Percentiles rank a stretch among this genome's conserved stretches.
phyloP scores from a whole-genome alignment of 2,888 invertebrate genomes.

The Chrysolina oricalcia region DNA sequence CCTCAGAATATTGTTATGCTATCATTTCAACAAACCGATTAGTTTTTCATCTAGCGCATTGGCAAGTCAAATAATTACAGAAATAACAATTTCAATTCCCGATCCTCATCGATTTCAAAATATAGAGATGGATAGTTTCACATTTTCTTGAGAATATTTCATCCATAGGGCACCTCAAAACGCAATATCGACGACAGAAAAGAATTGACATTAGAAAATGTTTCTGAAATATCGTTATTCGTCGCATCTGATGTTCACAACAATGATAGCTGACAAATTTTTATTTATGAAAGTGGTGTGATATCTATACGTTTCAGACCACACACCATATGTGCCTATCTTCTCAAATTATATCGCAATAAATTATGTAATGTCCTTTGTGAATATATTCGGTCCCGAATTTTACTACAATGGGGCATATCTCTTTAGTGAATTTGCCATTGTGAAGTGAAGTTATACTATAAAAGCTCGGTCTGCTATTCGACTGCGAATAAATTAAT shows the following conservation, averaged over 20 bases:
- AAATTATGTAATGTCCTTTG: slow-evolving; percentile 53
- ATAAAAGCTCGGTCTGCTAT: background rate
- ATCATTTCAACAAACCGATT: too few relatives aligned
- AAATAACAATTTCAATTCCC: too few relatives aligned
- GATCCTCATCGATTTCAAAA: too few relatives aligned
- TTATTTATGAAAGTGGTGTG: slow-evolving; percentile 37
- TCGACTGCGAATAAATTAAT: slow-evolving; percentile 3
- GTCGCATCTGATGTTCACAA: slow-evolving; percentile 7
- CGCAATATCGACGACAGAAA: background rate
- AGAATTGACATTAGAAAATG: background rate
- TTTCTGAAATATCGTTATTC: background rate
- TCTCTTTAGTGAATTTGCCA: slow-evolving; percentile 38
- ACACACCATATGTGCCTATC: slow-evolving; percentile 55
- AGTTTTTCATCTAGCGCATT: too few relatives aligned
- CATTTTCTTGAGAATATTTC: too few relatives aligned
- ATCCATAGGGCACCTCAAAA: background rate
- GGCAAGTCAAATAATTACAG: too few relatives aligned
- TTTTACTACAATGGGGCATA: slow-evolving; percentile 36
- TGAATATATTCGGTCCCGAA: slow-evolving; percentile 38
- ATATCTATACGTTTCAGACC: slow-evolving; percentile 47
- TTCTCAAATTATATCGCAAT: slow-evolving; percentile 60
- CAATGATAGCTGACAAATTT: slow-evolving; percentile 40
- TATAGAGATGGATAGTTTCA: too few relatives aligned
- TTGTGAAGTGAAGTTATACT: slow-evolving; percentile 33
- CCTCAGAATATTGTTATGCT: too few relatives aligned